Evolutionary conservation across 2,113 vertebrate genomes (phyloP).

Genomic region (Polyodon spathula): DNA sequence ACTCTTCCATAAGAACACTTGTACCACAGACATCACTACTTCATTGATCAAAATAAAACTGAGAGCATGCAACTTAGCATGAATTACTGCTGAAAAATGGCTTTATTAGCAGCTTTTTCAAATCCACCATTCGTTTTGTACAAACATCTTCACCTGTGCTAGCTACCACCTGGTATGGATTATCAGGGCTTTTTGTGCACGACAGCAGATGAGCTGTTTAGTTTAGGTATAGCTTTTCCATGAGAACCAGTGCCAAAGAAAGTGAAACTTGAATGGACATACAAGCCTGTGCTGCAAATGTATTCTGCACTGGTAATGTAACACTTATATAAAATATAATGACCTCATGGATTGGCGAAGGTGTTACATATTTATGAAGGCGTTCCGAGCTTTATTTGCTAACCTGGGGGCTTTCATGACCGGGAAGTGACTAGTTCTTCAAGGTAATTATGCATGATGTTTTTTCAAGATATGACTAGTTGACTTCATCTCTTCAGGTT

Average conservation of each 20-base stretch:
- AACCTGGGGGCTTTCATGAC: constrained; percentile 42
- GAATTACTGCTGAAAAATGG: too few species aligned
- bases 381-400: constrained; percentile 41
- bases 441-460: constrained; percentile 8
- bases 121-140: background rate
- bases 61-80: too few species aligned
- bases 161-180: background rate
- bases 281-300: background rate
- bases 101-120: background rate
- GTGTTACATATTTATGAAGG: constrained; percentile 40
- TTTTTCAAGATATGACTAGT: constrained; percentile 10
- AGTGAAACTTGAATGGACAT: constrained; percentile 5
- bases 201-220: constrained; percentile 1
- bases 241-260: background rate
- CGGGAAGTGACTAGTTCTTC: constrained; percentile 8
- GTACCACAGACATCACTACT: too few species aligned
- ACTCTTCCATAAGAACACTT: too few species aligned
- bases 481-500: constrained; percentile 1
- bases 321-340: constrained; percentile 30
- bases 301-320: constrained; percentile 4
- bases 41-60: too few species aligned
- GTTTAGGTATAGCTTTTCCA: constrained; percentile 5
- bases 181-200: background rate
- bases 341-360: constrained; percentile 49
- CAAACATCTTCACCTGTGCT: background rate